Evolutionary conservation across 2,113 vertebrate genomes (phyloP).

Genomic region (Ceyx melanurus): DNA sequence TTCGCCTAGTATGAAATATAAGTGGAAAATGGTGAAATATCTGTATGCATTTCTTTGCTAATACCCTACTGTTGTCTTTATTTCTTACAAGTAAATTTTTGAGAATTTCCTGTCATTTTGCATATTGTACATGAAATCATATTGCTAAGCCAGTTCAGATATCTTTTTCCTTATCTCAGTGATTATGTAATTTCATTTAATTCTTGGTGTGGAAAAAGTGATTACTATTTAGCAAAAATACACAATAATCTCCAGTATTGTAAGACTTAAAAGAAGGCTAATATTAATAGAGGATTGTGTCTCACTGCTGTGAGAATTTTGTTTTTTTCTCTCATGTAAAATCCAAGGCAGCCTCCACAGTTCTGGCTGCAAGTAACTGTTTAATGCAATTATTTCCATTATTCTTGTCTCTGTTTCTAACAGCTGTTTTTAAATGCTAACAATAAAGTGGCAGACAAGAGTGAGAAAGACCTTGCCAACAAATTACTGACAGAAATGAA

Average conservation of each 20-base stretch:
- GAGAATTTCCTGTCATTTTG: neutral
- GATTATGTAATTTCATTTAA: neutral
- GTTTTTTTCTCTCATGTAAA: neutral
- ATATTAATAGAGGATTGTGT: neutral
- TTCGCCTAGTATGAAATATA: neutral
- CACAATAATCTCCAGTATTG: neutral
- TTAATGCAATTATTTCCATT: slow-evolving; percentile 77
- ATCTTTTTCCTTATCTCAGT: neutral
- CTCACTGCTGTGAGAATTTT: neutral
- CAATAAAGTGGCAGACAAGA: slow-evolving; percentile 97
- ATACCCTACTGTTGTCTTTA: neutral
- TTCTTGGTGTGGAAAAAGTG: neutral
- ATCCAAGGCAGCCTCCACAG: slow-evolving; percentile 35
- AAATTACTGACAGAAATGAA: slow-evolving; percentile 99
- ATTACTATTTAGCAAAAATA: neutral
- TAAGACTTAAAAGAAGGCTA: neutral
- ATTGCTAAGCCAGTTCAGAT: neutral
- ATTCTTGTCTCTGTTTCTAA: slow-evolving; percentile 86
- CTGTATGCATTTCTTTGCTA: neutral
- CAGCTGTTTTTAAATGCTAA: slow-evolving; percentile 98
- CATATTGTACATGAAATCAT: neutral
- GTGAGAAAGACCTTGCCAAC: slow-evolving; percentile 99
- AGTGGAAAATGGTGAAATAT: neutral
- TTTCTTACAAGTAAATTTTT: neutral
- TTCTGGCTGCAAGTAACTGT: slow-evolving; percentile 63